Evolutionary conservation across 2,888 invertebrate species (phyloP), one percentile per base, ranked within the genome.

Genomic region (Heliconius hortense): DNA sequence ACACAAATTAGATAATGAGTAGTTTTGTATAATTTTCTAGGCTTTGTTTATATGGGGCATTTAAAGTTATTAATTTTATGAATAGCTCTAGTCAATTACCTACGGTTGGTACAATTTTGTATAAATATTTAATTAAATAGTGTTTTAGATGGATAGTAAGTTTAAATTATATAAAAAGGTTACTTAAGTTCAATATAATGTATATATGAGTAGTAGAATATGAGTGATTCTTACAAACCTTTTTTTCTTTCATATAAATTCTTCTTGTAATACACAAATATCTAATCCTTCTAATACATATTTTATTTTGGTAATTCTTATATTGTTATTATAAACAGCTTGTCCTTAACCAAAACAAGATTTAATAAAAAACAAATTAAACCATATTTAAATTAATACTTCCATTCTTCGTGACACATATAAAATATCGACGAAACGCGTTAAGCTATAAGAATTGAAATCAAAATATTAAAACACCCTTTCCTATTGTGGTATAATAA

Each of bases 401-500:
- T 69, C 7, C 53, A 53, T 69, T 31, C 7, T 28, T 26, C 21
- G 26, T 39, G 59, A 60, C 39, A 60, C 15, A 35, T 24, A 71
- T 59, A 26, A 60, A 71, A 39, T 60, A 71, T 39, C 26, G 60
- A 31, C 60, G 18, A 71, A 24, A 70, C 48, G 66, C 53, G 48
- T 62, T 71, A 43, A 75, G 68, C 69, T 71, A 11, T 64, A 18
- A 76, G 56, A 76, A 67, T 67, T 72, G 71, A 71, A 71, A 68
- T 70, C 53, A 26, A 64, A 28, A 67, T 63, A 73, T 64, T 69
- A 63, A 67, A 72, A 35, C 7, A 63, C 59, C 62, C 72, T 66
- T 68, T 72, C 74, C 68, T 64, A 76, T 72, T 72, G 74, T 72
- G 78, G 72, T 78, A 43, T 60, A 75, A 77, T 74, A 72, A 73